Conservation (phyloP, 2,113 vertebrate genomes). For the Gasterosteus aculeatus region DNA sequence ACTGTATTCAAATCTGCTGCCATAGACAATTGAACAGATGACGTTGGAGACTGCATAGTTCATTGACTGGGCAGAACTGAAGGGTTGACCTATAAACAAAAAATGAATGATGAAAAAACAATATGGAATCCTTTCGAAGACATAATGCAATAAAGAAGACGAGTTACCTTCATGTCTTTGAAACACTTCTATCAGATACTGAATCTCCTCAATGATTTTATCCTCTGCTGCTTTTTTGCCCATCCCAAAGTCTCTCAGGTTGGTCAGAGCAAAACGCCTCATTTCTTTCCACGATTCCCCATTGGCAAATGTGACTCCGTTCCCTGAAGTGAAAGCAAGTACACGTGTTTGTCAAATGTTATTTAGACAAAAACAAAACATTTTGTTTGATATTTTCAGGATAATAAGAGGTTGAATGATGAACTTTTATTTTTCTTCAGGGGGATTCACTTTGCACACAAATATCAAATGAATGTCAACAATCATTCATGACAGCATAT, state of each 20-base stretch:
- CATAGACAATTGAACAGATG: slow-evolving; percentile 5
- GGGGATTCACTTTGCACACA: too few relatives aligned
- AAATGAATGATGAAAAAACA: not conserved
- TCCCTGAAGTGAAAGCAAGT: not conserved
- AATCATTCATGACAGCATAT: too few relatives aligned
- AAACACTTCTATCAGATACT: not conserved
- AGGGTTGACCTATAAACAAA: not conserved
- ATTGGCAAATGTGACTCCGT: not conserved
- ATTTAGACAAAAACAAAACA: too few relatives aligned
- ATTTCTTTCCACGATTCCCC: slow-evolving; percentile 6
- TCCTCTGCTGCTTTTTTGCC: too few relatives aligned
- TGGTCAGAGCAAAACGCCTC: not conserved
- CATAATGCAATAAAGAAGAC: not conserved
- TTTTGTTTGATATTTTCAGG: too few relatives aligned
- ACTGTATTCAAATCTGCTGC: slow-evolving; percentile 3
- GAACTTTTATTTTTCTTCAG: too few relatives aligned
- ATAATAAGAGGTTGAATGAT: too few relatives aligned
- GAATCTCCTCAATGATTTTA: too few relatives aligned
- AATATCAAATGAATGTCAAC: too few relatives aligned
- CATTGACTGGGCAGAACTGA: not conserved
- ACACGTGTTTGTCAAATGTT: too few relatives aligned
- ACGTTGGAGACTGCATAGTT: not conserved
- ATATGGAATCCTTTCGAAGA: not conserved
- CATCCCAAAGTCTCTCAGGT: too few relatives aligned
- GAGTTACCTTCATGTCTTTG: not conserved